Evolutionary conservation across 2,797 vertebrate genomes (phyloP).

Genomic region (Peromyscus attwateri): DNA sequence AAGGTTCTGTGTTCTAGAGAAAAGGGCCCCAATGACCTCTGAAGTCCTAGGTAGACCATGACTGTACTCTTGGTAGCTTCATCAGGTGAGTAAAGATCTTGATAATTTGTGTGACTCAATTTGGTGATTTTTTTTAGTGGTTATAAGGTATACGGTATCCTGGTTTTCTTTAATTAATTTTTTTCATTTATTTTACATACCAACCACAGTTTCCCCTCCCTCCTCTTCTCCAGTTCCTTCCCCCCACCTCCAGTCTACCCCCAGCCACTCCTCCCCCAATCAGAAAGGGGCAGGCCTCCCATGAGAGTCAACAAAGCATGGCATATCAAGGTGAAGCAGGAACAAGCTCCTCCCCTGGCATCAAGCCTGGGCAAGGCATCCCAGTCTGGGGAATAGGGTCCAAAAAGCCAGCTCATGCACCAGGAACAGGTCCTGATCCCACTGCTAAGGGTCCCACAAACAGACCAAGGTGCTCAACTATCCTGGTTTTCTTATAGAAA

Average conservation of each 20-base stretch:
- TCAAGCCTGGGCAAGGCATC: background rate
- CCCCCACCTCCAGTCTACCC: background rate
- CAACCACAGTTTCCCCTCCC: background rate
- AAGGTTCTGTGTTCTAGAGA: background rate
- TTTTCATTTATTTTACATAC: background rate
- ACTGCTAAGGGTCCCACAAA: background rate
- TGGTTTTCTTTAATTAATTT: background rate
- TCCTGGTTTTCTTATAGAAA: background rate
- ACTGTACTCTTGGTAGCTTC: background rate
- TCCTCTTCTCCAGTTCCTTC: background rate
- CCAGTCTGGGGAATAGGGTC: background rate
- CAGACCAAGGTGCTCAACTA: background rate
- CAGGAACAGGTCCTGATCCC: background rate
- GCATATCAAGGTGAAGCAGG: background rate
- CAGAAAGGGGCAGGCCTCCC: background rate
- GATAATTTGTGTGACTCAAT: background rate
- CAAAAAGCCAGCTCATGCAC: background rate
- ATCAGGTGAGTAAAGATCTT: background rate
- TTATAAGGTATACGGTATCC: background rate
- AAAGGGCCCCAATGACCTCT: background rate
- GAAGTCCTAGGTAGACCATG: background rate
- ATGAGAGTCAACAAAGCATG: background rate
- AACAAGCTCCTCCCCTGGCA: background rate
- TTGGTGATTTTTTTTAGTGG: background rate
- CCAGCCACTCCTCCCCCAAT: fast-evolving